Evolutionary conservation across 2,113 vertebrate genomes (phyloP), one percentile per base, ranked within the genome.

Genomic region (Vimba vimba): DNA sequence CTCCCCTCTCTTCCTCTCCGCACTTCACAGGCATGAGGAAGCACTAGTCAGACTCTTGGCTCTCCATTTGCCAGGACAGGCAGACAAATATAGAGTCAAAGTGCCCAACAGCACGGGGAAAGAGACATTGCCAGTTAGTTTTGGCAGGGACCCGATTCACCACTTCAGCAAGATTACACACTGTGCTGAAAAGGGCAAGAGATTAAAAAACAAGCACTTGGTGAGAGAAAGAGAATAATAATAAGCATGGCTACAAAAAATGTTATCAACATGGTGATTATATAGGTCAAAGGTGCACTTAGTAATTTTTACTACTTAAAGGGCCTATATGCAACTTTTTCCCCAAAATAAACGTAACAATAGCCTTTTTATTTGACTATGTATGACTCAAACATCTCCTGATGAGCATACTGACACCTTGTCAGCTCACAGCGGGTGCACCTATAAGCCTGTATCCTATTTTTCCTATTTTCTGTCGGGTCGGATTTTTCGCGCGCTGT

Each of bases 201-300:
- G 83, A 88, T 87, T 87, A 82, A 85, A 85, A 79, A 66, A 69
- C 45, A 81, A 82, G 71, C 50, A 55, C 78, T 85, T 74, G 23
- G 69, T 64, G 19, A 47, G 68, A 30, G 43, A 33, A 57, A 2
- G 19, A n/a, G 27, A 79, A 39, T 45, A 36, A 47, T 87, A 68
- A 79, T 71, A 59, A 87, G 50, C 17, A 50, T 4, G 57, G 33
- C 11, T 83, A 33, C 30, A 78, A 21, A 10, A 47, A 30, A 30
- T 30, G 45, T 64, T 19, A 79, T 60, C 23, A 60, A 39, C 57
- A 79, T 62, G 33, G 4, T 43, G 55, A 79, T 79, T 62, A 43
- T 59, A 36, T 25, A 47, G 77, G 57, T 62, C 57, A 79, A 59
- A 39, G 33, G 33, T 43, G 57, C 57, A 79, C 23, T 43, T 39